Evolutionary conservation across 2,797 vertebrate genomes (phyloP).

Genomic region (Mallotus villosus): DNA sequence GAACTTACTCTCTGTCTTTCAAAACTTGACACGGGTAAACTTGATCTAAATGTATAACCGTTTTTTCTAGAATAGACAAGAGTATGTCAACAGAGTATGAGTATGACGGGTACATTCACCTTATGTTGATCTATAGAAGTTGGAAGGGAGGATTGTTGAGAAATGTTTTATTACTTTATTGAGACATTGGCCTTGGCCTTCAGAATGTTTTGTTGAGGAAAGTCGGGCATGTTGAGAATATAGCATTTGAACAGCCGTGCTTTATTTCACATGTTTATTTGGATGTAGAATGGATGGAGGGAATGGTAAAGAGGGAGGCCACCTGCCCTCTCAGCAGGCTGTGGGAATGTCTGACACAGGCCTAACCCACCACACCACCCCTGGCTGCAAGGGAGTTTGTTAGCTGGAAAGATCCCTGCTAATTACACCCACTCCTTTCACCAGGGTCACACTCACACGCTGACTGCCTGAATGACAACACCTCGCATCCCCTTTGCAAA

Average conservation of each 20-base stretch:
- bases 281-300: not conserved
- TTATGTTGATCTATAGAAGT: no score
- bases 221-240: not conserved
- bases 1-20: no score
- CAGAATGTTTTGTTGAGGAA: not conserved
- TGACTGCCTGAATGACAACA: no score
- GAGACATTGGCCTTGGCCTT: not conserved
- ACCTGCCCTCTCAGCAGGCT: constrained; percentile 55
- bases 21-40: not conserved
- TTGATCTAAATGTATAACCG: not conserved
- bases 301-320: constrained; percentile 38
- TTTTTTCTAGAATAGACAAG: no score
- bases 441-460: constrained; percentile 29
- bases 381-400: constrained; percentile 52
- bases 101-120: no score
- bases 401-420: constrained; percentile 57
- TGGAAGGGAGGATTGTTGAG: no score
- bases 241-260: not conserved
- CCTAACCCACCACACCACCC: constrained; percentile 46
- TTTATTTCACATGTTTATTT: not conserved
- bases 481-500: no score
- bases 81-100: no score
- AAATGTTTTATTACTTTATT: not conserved
- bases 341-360: constrained; percentile 55
- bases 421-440: constrained; percentile 57